Conservation (phyloP, 2,888 invertebrate species). For the Fragum whitleyi region DNA sequence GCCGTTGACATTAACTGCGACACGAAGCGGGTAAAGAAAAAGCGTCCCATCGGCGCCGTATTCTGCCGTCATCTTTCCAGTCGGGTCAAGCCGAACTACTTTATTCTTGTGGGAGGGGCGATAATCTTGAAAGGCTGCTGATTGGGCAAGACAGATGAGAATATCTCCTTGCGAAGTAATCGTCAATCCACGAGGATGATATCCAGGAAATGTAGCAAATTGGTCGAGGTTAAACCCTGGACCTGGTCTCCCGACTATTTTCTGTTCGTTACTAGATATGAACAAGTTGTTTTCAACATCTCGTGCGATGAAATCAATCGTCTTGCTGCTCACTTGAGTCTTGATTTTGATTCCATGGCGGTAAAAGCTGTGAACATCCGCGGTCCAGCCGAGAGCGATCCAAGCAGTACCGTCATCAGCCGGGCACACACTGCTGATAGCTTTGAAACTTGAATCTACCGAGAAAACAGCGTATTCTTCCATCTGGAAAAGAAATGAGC, state of each 20-base stretch:
- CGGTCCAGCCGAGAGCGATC: slow-evolving; percentile 70
- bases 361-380: slow-evolving; percentile 65
- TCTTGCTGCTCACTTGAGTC: slow-evolving; percentile 64
- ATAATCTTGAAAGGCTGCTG: slow-evolving; percentile 69
- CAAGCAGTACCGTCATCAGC: slow-evolving; percentile 65
- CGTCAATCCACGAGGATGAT: slow-evolving; percentile 66
- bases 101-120: slow-evolving; percentile 68
- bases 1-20: slow-evolving; percentile 74
- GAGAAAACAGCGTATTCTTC: slow-evolving; percentile 65
- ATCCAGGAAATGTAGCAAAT: slow-evolving; percentile 62
- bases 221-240: slow-evolving; percentile 61
- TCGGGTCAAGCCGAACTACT: slow-evolving; percentile 52
- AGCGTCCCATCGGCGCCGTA: slow-evolving; percentile 68
- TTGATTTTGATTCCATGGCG: slow-evolving; percentile 65
- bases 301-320: slow-evolving; percentile 65
- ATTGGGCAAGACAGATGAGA: slow-evolving; percentile 66
- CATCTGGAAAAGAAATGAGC: slow-evolving; percentile 50
- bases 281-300: slow-evolving; percentile 58
- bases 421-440: slow-evolving; percentile 66
- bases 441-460: slow-evolving; percentile 67
- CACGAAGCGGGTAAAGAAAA: slow-evolving; percentile 69
- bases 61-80: slow-evolving; percentile 59
- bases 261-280: slow-evolving; percentile 68
- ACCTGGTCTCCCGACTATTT: slow-evolving; percentile 61
- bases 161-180: slow-evolving; percentile 59